Evolutionary conservation across 2,888 invertebrate species (phyloP).

Genomic region (Zaprionus lineosus): DNA sequence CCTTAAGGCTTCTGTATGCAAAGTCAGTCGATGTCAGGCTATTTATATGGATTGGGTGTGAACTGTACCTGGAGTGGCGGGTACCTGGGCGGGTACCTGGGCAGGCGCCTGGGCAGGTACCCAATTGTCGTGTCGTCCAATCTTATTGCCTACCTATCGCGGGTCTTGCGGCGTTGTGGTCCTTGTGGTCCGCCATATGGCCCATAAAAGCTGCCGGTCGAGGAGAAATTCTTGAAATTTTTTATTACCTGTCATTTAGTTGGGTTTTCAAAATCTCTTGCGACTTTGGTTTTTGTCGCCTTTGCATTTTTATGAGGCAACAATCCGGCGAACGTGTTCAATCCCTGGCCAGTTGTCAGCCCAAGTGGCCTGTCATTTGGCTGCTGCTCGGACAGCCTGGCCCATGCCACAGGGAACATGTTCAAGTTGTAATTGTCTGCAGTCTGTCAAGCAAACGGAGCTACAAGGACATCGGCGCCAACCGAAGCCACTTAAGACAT

Average conservation of each 20-base stretch:
- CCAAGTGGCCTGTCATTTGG: conserved; percentile 53
- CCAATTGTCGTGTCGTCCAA: conserved; percentile 1
- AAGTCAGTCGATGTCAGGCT: neutral
- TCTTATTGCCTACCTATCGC: conserved; percentile 34
- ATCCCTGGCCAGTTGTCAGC: neutral
- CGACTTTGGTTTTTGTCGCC: conserved; percentile 37
- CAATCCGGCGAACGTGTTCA: conserved; percentile 46
- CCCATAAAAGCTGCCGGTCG: conserved; percentile 11
- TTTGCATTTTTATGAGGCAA: conserved; percentile 28
- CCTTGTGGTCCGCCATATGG: no score
- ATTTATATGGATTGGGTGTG: conserved; percentile 18
- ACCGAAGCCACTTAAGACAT: conserved; percentile 35
- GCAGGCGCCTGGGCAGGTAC: conserved; percentile 3
- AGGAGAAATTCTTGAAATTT: conserved; percentile 2
- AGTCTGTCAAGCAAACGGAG: conserved; percentile 1
- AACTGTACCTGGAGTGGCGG: neutral
- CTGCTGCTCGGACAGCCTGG: conserved; percentile 1
- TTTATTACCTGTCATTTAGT: conserved; percentile 40
- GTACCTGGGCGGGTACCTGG: conserved; percentile 1
- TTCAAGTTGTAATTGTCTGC: conserved; percentile 28
- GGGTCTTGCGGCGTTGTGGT: no score
- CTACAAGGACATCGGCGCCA: neutral
- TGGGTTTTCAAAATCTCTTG: conserved; percentile 42
- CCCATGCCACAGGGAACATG: conserved; percentile 20
- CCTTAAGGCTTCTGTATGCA: conserved; percentile 18